phyloP scores from a whole-genome alignment of 2,888 invertebrate species.

The Carabus problematicus region DNA sequence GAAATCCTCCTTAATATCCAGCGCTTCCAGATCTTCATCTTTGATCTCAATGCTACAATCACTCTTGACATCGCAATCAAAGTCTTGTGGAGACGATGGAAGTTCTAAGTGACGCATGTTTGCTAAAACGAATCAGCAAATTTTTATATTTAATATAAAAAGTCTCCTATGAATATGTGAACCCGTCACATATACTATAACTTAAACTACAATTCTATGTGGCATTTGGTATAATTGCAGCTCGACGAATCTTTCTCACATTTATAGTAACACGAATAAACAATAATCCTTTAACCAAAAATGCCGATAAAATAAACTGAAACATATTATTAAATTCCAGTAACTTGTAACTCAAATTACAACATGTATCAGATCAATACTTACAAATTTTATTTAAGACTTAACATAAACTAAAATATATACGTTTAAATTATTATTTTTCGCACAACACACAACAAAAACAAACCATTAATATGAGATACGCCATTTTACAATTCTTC shows the following conservation, averaged over 20 bases:
- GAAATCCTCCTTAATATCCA: slow-evolving; percentile 50
- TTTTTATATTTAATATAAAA: slow-evolving; percentile 3
- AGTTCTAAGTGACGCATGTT: slow-evolving; percentile 37
- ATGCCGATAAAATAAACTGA: slow-evolving; percentile 13
- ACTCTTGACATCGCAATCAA: slow-evolving; percentile 31
- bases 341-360: background rate
- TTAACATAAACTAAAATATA: slow-evolving; percentile 12
- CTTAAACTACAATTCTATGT: no score
- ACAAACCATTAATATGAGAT: slow-evolving; percentile 28
- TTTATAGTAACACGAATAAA: background rate
- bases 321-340: background rate
- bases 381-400: background rate
- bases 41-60: slow-evolving; percentile 45
- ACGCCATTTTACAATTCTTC: slow-evolving; percentile 28
- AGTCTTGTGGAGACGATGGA: slow-evolving; percentile 25
- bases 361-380: background rate
- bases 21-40: slow-evolving; percentile 49
- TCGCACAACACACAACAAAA: slow-evolving; percentile 32
- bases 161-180: background rate
- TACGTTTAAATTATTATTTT: slow-evolving; percentile 18
- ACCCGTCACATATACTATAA: background rate
- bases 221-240: background rate
- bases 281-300: slow-evolving; percentile 11
- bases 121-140: slow-evolving; percentile 8
- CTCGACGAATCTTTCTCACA: background rate